Evolutionary conservation across 2,888 invertebrate genomes (phyloP).

Genomic region (Serripes groenlandicus): DNA sequence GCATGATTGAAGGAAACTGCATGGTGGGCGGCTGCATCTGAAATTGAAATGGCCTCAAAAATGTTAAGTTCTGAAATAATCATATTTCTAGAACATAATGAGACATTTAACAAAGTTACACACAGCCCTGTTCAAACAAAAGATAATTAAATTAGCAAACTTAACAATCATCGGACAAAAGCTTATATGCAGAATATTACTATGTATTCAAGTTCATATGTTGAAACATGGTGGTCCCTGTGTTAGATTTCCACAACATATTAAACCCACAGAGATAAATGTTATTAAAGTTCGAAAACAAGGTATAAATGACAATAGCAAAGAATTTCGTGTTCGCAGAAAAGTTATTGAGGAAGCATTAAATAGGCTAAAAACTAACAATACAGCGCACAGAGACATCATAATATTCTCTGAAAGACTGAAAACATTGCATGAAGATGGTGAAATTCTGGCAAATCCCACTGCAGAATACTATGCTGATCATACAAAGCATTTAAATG

Average conservation of each 20-base stretch:
- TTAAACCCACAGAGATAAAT: slow-evolving; percentile 45
- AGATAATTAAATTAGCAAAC: not conserved
- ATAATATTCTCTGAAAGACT: slow-evolving; percentile 45
- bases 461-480: slow-evolving; percentile 34
- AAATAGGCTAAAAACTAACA: slow-evolving; percentile 55
- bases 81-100: not conserved
- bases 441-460: slow-evolving; percentile 17
- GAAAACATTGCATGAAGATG: slow-evolving; percentile 41
- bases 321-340: slow-evolving; percentile 58
- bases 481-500: slow-evolving; percentile 31
- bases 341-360: slow-evolving; percentile 46
- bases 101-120: not conserved
- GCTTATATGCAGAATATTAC: slow-evolving; percentile 46
- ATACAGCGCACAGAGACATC: slow-evolving; percentile 53
- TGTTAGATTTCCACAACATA: slow-evolving; percentile 39
- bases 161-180: slow-evolving; percentile 49
- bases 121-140: not conserved
- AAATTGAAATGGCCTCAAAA: not conserved
- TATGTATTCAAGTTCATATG: slow-evolving; percentile 50
- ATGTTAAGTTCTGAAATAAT: not conserved
- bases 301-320: slow-evolving; percentile 57
- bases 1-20: not conserved
- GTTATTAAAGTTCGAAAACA: slow-evolving; percentile 48
- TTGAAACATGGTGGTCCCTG: slow-evolving; percentile 57
- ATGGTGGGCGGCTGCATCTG: slow-evolving; percentile 2